Base-by-base conservation (phyloP, 2,113 vertebrate species). In the Pteruthius melanotis region DNA sequence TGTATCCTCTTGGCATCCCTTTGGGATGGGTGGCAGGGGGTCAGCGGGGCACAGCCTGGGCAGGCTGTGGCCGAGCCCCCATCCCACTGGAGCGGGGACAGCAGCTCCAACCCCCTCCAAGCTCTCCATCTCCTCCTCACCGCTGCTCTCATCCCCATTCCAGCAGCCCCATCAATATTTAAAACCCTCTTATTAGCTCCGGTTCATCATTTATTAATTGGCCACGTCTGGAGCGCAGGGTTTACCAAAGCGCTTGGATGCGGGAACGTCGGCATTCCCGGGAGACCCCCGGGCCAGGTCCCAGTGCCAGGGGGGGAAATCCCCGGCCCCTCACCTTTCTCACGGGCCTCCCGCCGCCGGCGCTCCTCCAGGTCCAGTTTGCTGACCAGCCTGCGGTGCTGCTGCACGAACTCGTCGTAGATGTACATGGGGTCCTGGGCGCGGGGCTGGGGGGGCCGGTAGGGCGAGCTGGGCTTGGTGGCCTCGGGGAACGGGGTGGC, bases 321-420 rank as follows among this genome's bases (percentile, higher is more conserved):
- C 37, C 59, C 50, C 0, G 1, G 0, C 1, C 24, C 40, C 98
- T 28, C 96, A 99, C 99, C 99, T 98, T 99, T 99, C 97, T 99
- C 99, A 2, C 98, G 98, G 71, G 99, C 99, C 87, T 99, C 99
- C 18, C 98, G 98, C 89, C 99, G 98, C 95, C 98, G 97, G 42
- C 97, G 98, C 96, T 99, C 99, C 94, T 99, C 99, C 95, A 99
- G 97, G 97, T 99, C 99, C 93, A 99, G 97, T 83, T 99, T 99
- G 98, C 99, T 99, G 97, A 99, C 97, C 44, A 99, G 98, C 87
- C 95, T 97, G 49, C 99, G 98, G 89, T 99, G 99, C 97, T 99
- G 99, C 95, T 99, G 99, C 78, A 99, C 98, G 61, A 99, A 98
- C 95, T 99, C 99, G 0, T 99, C 99, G 2, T 98, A 99, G 95